Base-by-base conservation (phyloP, 2,888 invertebrate genomes). In the Eupithecia abbreviata region DNA sequence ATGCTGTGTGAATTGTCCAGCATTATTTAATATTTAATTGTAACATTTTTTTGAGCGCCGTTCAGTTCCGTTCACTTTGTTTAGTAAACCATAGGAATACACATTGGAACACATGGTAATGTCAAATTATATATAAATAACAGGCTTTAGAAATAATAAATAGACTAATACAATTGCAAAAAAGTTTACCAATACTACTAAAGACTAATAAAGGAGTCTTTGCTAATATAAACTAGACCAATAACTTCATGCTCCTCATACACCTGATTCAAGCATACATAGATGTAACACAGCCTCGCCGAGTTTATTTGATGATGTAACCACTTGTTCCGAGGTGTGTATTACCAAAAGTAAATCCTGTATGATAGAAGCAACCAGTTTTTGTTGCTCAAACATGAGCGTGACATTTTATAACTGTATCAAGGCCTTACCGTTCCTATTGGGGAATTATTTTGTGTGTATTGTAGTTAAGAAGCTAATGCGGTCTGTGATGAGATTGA, bases 391-490 rank as follows among this genome's bases (percentile, higher is more conserved):
- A 89, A 89, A 90, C 87, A 90, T 90, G 90, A 89, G 89, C 88
- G 89, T 93, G 93, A 93, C 93, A 93, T 93, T 93, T 93, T 90
- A 90, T 90, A 93, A 91, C 90, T 92, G 91, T 93, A 93, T 92
- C 94, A 93, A 93, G 93, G 94, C 90, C 90, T 88, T 89, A 91
- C 90, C 88, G 89, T 88, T 90, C 90, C 84, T 90, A 91, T 91
- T 91, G 87, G 89, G 86, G 89, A 88, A 89, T 90, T 88, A 90
- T 69, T 82, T 79, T 86, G 87, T 83, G 83, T 84, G 81, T 76
- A 83, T 82, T 83, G 84, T 86, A 84, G 83, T 71, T 41, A 71
- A 88, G 85, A 12, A 85, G 58, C 66, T 12, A 18, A 66, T 66
- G 42, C 62, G 62, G 62, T 62, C 62, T 30, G 10, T 62, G 62